Base-by-base conservation (phyloP, 2,797 vertebrate species). In the Setipinna tenuifilis region DNA sequence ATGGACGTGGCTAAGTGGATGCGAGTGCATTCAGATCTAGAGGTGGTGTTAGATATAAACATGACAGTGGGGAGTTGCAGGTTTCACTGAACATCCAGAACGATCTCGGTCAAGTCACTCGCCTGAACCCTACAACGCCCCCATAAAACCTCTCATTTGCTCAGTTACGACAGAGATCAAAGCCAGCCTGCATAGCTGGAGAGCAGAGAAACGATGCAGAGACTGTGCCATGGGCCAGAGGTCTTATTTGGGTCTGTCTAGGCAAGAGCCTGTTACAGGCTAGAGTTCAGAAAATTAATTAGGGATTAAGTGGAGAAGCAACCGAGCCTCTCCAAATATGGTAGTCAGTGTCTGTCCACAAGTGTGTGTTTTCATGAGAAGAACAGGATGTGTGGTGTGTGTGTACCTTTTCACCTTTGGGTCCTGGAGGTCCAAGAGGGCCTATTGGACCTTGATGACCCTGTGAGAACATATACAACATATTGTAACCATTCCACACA, bases 381-480 rank as follows among this genome's bases (percentile, higher is more conserved):
- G 82, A n/a, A 46, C 46, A 59, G 5, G 14, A 44, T 78, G 71
- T 44, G 71, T 44, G 71, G 71, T 78, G 71, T 44, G 71, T 78
- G 71, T 78, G 71, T 95, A 99, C 98, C 98, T 99, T 99, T 96
- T 97, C 97, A 89, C 98, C 98, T 95, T 98, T 99, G 88, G 96
- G 93, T 92, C 98, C 98, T 44, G 96, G 95, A 90, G 96, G 89
- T 90, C 98, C 98, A 0, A 97, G 95, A 0, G 97, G 94, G 75
- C 98, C 98, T 0, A 93, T 93, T 23, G 95, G 84, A 93, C 98
- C 98, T 88, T 95, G 93, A 81, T 99, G 98, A 83, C 98, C 98
- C 98, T 99, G 86, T n/a, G 84, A 84, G 87, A 61, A 90, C 68
- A 89, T 2, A 91, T 9, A 88, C 3, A 88, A 68, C 25, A 87